phyloP scores from a whole-genome alignment of 2,797 vertebrate genomes.

The Sardinella longiceps region DNA sequence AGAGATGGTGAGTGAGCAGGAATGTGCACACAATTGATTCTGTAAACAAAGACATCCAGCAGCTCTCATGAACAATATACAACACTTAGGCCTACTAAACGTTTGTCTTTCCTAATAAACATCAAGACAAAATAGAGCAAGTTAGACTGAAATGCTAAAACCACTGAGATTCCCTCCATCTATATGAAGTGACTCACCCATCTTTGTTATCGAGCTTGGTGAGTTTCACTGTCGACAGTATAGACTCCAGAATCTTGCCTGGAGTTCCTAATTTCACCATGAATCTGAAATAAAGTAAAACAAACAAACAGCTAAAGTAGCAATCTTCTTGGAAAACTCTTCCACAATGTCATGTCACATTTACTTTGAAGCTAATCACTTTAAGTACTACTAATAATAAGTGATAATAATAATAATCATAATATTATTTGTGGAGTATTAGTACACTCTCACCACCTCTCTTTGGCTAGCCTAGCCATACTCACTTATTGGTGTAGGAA shows the following conservation, averaged over 20 bases:
- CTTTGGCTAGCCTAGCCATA: too few species aligned
- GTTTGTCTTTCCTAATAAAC: too few species aligned
- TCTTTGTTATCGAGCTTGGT: background rate
- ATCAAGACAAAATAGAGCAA: too few species aligned
- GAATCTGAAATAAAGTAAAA: background rate
- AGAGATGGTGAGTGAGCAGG: background rate
- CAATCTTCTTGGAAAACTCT: too few species aligned
- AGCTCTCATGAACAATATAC: background rate
- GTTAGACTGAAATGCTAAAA: background rate
- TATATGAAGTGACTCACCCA: background rate
- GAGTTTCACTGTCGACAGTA: background rate
- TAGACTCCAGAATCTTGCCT: background rate
- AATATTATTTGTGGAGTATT: too few species aligned
- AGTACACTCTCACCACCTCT: too few species aligned
- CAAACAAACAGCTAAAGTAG: too few species aligned
- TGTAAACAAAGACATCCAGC: background rate
- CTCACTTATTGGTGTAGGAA: background rate
- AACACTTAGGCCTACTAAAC: background rate
- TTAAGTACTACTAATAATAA: too few species aligned
- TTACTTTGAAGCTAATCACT: too few species aligned
- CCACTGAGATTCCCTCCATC: background rate
- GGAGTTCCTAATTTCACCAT: background rate
- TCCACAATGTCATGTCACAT: too few species aligned
- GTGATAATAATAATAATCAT: too few species aligned
- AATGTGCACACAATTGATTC: background rate